Evolutionary conservation across 2,888 invertebrate genomes (phyloP), one percentile per base, ranked within the genome.

Genomic region (Graphium colonna): DNA sequence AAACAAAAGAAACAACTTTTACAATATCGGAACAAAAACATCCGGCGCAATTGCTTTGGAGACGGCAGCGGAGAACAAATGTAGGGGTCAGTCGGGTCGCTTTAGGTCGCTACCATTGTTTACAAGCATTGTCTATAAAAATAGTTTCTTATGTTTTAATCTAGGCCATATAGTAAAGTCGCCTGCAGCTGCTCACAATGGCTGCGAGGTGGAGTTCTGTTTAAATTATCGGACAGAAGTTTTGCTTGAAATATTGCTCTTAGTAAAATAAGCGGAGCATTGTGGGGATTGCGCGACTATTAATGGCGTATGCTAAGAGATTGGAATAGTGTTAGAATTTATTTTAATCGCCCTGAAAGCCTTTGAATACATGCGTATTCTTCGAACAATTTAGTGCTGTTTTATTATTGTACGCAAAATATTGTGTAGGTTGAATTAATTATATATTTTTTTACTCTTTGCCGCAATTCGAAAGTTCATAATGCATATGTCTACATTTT

Each of bases 101-200:
- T 59, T 63, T 67, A 60, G 62, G 60, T 62, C 55, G 61, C 57
- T 56, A 64, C 65, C 57, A 62, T 64, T 64, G 63, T 61, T 52
- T 51, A 61, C 60, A 61, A 60, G 61, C 60, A 63, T 64, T 59
- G 56, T 52, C 52, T 55, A 59, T 59, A 55, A 57, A 56, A 51
- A 57, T 54, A 46, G 59, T 64, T 64, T 63, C 53, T 54, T 54
- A 49, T 16, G 48, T 59, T 63, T 60, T 62, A 62, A 64, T 62
- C 55, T 61, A 56, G 58, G 57, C 55, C 45, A 55, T 51, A 59
- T 57, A 51, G 57, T 55, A 51, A 51, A 56, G 59, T 59, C 59
- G 41, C 52, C 56, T 21, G 49, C 49, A 54, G 53, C 53, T 53
- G 53, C 48, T 49, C 44, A 49, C 53, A 53, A 53, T 53, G 31